phyloP scores from a whole-genome alignment of 2,888 invertebrate genomes.

The Asteroscopus sphinx region DNA sequence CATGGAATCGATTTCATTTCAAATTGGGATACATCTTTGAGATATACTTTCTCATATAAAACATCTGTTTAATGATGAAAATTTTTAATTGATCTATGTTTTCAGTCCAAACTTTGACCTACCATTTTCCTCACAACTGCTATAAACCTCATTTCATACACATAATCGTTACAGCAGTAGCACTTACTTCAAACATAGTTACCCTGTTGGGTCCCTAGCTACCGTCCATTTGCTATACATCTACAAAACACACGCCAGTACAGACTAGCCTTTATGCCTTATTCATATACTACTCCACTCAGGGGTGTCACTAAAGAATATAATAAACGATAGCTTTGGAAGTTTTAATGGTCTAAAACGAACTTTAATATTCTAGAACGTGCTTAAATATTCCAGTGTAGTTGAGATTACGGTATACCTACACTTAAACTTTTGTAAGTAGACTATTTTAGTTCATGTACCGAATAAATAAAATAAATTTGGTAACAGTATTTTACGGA shows the following conservation, averaged over 20 bases:
- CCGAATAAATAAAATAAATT: too few relatives aligned
- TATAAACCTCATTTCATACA: conserved; percentile 9
- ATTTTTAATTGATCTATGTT: too few relatives aligned
- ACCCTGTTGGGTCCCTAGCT: conserved; percentile 42
- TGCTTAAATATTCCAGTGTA: conserved; percentile 34
- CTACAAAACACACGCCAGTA: conserved; percentile 57
- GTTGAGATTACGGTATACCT: conserved; percentile 8
- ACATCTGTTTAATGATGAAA: too few relatives aligned
- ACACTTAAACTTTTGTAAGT: conserved; percentile 1
- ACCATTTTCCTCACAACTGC: conserved; percentile 4
- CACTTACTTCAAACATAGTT: conserved; percentile 37
- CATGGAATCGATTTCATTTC: too few relatives aligned
- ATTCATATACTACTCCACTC: conserved; percentile 68
- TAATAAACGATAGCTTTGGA: conserved; percentile 24
- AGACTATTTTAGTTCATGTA: too few relatives aligned
- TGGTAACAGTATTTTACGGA: neutral
- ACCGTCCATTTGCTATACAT: conserved; percentile 61
- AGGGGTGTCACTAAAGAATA: conserved; percentile 58
- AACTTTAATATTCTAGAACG: conserved; percentile 34
- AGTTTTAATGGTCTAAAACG: conserved; percentile 27
- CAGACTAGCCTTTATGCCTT: conserved; percentile 72
- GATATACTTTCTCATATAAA: too few relatives aligned
- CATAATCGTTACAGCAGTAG: conserved; percentile 35
- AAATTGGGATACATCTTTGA: too few relatives aligned
- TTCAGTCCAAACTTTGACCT: too few relatives aligned